Base-by-base conservation (phyloP, 2,888 invertebrate species). In the Bedellia somnulentella region DNA sequence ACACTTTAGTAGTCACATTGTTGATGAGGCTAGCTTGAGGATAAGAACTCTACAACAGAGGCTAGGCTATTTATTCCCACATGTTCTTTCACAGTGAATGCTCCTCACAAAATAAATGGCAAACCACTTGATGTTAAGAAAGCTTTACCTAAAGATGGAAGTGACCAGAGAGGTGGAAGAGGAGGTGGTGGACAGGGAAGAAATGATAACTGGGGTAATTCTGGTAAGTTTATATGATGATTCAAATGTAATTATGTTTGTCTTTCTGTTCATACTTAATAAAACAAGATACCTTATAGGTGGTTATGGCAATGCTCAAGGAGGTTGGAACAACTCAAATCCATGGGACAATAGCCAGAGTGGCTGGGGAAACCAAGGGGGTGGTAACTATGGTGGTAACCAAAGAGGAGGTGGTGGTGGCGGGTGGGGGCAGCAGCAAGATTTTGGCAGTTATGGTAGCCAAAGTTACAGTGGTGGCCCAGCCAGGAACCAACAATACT, bases 121-220 rank as follows among this genome's bases (percentile, higher is more conserved):
- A 92, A 92, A 54, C 85, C 86, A 47, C 82, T 94, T 16, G 94
- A 95, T 66, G 94, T 94, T 0, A 95, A 95, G 55, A 96, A 96
- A 70, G 95, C 95, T 4, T 68, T 94, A 23, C 91, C 93, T 32
- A 92, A 92, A 57, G 87, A 90, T 43, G 81, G 82, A 16, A 75
- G 81, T 23, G 78, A 81, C 4, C 77, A 79, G 24, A 64, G 81
- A 35, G 67, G 78, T 35, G 78, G 80, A 21, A 75, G 81, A 24
- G 50, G 57, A 3, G 49, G 52, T 15, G 49, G 55, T 18, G 49
- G 51, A 24, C 66, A 79, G 36, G 58, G 58, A 55, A 53, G 80
- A 73, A 35, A 29, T 23, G 39, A 38, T 11, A 38, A 15, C 35
- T 40, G 64, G 43, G 53, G 58, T 57, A 35, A 58, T 62, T 37